These are phyloP conservation scores for Sylvietta virens DNA, from an alignment of 2,113 vertebrate species.

Conservation along the genomic window DNA sequence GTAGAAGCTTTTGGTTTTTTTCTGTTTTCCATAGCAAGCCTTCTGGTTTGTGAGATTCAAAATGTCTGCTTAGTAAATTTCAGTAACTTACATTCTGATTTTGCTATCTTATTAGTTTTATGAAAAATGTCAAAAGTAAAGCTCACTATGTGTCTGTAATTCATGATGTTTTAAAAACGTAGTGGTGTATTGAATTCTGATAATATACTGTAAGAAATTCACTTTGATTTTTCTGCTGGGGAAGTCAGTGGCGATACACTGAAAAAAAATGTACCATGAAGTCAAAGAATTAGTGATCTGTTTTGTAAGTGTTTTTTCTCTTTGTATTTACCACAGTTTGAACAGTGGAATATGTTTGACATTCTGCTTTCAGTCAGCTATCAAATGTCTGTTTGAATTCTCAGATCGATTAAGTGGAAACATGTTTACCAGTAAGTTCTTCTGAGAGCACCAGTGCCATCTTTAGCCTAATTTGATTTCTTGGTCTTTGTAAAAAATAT, in stretches of 20 bases:
- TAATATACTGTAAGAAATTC: rapidly evolving
- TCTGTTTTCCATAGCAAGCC: neutral
- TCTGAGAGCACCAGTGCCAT: neutral
- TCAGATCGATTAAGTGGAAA: neutral
- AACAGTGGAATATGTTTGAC: neutral
- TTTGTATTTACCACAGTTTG: neutral
- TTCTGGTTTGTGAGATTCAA: neutral
- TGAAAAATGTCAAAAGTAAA: neutral
- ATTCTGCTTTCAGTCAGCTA: neutral
- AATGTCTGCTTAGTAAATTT: neutral
- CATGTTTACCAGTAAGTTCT: neutral
- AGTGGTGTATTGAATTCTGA: neutral
- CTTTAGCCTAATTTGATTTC: neutral
- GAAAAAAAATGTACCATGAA: neutral
- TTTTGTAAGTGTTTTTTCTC: neutral
- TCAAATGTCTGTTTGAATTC: neutral
- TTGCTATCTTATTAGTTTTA: neutral
- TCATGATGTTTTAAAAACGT: neutral
- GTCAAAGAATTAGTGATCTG: neutral
- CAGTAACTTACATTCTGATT: neutral
- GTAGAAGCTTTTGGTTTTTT: neutral
- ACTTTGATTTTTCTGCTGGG: neutral
- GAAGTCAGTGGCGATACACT: neutral
- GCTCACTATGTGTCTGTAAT: neutral
- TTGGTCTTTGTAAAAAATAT: neutral